Evolutionary conservation across 2,113 vertebrate genomes (phyloP).

Genomic region (Alligator sinensis): DNA sequence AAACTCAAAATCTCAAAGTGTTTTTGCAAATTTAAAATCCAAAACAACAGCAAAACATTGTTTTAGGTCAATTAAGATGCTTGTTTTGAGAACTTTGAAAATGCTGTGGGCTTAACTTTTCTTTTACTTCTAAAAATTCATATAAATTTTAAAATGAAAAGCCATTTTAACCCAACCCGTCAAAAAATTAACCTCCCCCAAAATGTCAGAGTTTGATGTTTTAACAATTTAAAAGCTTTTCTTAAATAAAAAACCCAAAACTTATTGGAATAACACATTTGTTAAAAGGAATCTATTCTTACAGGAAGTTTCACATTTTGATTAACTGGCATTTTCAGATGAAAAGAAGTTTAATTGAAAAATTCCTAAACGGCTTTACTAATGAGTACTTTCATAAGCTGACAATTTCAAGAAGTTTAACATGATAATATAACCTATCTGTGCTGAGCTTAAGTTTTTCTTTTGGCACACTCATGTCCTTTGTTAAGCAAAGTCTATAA

Average conservation of each 20-base stretch:
- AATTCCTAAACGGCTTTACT: background rate
- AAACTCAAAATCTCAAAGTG: background rate
- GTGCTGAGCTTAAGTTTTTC: background rate
- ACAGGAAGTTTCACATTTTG: background rate
- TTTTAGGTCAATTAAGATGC: background rate
- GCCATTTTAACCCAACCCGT: background rate
- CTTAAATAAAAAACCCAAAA: background rate
- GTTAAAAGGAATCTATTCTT: background rate
- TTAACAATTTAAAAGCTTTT: background rate
- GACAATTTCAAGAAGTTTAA: constrained; percentile 4
- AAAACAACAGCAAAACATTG: background rate
- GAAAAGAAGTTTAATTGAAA: background rate
- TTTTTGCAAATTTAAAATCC: no score
- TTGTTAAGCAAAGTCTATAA: constrained; percentile 12
- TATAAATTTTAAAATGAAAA: background rate
- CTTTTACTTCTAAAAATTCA: background rate
- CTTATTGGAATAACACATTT: background rate
- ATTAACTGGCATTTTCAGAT: background rate
- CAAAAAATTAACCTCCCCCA: background rate
- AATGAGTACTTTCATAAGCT: background rate
- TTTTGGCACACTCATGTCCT: background rate
- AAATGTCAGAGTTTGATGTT: background rate
- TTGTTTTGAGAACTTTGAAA: background rate
- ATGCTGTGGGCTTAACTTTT: background rate
- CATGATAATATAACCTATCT: background rate